phyloP scores from a whole-genome alignment of 30 jellyfish, hydroid and myxozoan species.

The Aurelia sp. region DNA sequence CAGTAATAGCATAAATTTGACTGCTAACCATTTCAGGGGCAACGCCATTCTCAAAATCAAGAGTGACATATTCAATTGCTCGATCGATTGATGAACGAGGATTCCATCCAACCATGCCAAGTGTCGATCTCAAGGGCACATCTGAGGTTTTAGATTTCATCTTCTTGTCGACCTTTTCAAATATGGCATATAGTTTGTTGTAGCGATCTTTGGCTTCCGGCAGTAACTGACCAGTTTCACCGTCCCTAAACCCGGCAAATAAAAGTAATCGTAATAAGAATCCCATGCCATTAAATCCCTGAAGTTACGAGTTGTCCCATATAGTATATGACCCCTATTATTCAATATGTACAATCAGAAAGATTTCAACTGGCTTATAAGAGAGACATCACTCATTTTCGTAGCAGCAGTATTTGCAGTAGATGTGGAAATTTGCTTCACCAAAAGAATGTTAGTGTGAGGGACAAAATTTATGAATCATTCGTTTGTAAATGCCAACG shows the following conservation, averaged over 20 bases:
- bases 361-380: too few relatives aligned
- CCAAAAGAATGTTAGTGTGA: too few relatives aligned
- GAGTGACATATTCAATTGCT: conserved; percentile 67
- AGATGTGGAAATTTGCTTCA: too few relatives aligned
- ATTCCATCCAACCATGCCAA: conserved; percentile 82
- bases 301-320: too few relatives aligned
- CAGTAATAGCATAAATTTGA: conserved; percentile 31
- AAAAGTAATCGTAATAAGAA: too few relatives aligned
- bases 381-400: too few relatives aligned
- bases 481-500: too few relatives aligned
- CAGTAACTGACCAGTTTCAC: conserved; percentile 11
- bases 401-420: too few relatives aligned
- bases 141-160: conserved; percentile 9
- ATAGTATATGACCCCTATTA: too few relatives aligned
- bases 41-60: conserved; percentile 81
- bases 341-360: too few relatives aligned
- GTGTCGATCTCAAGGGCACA: conserved; percentile 60
- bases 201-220: background rate
- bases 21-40: conserved; percentile 55
- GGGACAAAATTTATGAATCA: too few relatives aligned
- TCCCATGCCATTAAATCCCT: too few relatives aligned
- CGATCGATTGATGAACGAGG: conserved; percentile 28
- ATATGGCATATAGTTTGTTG: background rate
- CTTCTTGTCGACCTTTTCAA: conserved; percentile 29
- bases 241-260: conserved; percentile 17